Conservation (phyloP, 2,113 vertebrate species). For the Halcyon malimbica region DNA sequence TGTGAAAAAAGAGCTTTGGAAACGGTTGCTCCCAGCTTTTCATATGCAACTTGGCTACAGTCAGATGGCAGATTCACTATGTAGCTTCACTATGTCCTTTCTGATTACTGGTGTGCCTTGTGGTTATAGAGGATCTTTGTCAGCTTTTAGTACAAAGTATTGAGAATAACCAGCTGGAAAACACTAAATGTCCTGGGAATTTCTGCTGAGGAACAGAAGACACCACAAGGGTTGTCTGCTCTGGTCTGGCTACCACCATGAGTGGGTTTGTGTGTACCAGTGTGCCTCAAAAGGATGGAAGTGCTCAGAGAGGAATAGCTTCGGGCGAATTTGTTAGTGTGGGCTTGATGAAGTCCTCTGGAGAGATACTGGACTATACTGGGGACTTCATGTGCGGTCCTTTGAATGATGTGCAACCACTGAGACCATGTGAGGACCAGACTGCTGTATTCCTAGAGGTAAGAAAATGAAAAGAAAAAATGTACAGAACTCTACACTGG, state of each 20-base stretch:
- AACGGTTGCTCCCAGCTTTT: not conserved
- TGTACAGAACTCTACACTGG: not conserved
- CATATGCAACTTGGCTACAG: not conserved
- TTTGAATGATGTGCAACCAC: not conserved
- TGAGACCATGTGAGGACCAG: not conserved
- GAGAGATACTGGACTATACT: not conserved
- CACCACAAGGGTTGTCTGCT: not conserved
- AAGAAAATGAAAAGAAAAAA: not conserved
- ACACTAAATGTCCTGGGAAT: not conserved
- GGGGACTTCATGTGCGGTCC: not conserved
- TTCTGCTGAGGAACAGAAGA: not conserved
- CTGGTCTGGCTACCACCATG: not conserved
- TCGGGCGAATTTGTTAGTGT: rapidly evolving
- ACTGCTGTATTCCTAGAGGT: not conserved
- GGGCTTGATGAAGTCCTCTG: not conserved
- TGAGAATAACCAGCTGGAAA: not conserved
- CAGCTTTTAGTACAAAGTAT: not conserved
- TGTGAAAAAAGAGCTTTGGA: not conserved
- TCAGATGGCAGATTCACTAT: not conserved
- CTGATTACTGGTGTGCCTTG: not conserved
- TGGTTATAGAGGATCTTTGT: not conserved
- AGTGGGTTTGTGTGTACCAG: not conserved
- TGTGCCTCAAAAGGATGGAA: rapidly evolving
- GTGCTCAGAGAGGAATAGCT: not conserved
- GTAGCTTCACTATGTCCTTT: not conserved